phyloP scores from a whole-genome alignment of 2,888 invertebrate genomes.

The Syrphus vitripennis region DNA sequence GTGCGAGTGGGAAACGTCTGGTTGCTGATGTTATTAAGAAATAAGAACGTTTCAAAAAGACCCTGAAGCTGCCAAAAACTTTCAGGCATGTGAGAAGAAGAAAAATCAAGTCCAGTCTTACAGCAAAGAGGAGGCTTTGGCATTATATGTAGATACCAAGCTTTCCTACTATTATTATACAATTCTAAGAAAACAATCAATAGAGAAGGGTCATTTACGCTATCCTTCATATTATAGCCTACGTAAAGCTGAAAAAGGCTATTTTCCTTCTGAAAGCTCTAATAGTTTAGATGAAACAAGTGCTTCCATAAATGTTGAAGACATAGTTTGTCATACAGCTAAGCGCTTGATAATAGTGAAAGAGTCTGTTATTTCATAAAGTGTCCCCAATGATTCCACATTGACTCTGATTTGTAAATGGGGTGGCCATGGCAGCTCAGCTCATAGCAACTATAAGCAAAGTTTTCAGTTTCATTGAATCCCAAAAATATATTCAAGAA shows the following conservation, averaged over 20 bases:
- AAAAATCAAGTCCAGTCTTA: no score
- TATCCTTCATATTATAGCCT: background rate
- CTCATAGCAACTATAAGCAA: background rate
- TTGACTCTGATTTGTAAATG: background rate
- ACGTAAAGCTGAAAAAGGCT: background rate
- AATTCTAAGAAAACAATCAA: conserved; percentile 15
- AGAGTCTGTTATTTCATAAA: background rate
- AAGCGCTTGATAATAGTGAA: no score
- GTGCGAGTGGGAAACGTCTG: no score
- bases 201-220: background rate
- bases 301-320: background rate
- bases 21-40: no score
- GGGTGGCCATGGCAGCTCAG: background rate
- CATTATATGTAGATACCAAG: conserved; percentile 2
- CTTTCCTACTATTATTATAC: background rate
- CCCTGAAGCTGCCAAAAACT: no score
- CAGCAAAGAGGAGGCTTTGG: background rate
- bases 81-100: no score
- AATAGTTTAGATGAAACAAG: background rate
- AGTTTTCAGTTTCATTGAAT: no score
- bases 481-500: no score
- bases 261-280: background rate
- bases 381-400: no score
- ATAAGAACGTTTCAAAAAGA: no score
- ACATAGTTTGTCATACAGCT: no score